A percentile compares a stretch with the other conserved stretches of the same genome.
Evolutionary conservation across 2,113 vertebrate species (phyloP).

Genomic region (Hydrochoerus hydrochaeris): DNA sequence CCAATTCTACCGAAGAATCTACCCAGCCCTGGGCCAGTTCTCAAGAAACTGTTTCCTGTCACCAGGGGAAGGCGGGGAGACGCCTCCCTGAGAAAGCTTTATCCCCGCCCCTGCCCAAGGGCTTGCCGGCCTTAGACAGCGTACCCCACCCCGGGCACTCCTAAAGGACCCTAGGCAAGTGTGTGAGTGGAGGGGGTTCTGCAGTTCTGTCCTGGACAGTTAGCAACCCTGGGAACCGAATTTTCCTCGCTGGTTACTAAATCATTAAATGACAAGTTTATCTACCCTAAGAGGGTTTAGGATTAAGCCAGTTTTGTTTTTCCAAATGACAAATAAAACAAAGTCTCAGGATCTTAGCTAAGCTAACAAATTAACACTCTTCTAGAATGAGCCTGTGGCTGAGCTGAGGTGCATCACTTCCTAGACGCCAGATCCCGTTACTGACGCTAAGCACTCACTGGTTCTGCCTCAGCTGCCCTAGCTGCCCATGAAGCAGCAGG

Average conservation of each 20-base stretch:
- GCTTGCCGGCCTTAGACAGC: not conserved
- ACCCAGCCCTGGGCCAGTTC: not conserved
- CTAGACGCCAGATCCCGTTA: too few species aligned
- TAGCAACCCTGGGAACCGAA: not conserved
- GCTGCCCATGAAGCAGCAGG: not conserved
- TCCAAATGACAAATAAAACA: constrained; percentile 19
- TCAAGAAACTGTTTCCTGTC: not conserved
- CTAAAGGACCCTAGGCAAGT: not conserved
- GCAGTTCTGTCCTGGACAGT: constrained; percentile 29
- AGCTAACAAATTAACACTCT: constrained; percentile 19
- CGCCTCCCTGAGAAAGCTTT: not conserved
- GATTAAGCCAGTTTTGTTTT: constrained; percentile 56
- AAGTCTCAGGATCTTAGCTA: constrained; percentile 18
- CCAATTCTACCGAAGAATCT: not conserved
- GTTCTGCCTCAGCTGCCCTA: not conserved
- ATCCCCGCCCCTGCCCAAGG: not conserved
- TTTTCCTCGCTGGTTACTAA: constrained; percentile 44
- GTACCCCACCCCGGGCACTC: not conserved
- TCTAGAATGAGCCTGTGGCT: not conserved
- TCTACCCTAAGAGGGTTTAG: not conserved
- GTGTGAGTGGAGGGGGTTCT: not conserved
- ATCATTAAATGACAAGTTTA: constrained; percentile 34
- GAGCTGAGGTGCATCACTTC: not conserved
- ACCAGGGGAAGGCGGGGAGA: not conserved
- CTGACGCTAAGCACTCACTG: not conserved